Conservation (phyloP, 2,888 invertebrate genomes). For the Melinaea marsaeus region DNA sequence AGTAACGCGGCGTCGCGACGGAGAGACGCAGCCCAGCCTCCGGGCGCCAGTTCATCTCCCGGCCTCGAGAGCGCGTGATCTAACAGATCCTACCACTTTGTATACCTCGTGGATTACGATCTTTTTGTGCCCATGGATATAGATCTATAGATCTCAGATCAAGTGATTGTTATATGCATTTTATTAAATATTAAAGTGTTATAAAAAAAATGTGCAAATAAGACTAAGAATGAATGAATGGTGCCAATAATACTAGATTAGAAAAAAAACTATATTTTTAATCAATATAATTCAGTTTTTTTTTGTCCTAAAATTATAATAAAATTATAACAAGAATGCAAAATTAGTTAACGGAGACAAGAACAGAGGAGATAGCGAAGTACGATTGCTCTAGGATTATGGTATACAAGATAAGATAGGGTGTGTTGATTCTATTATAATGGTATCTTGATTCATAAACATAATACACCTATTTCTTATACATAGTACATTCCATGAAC, state of each 20-base stretch:
- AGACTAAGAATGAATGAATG: too few relatives aligned
- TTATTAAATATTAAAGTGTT: too few relatives aligned
- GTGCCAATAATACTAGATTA: too few relatives aligned
- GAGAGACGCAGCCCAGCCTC: slow-evolving; percentile 58
- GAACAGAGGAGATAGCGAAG: slow-evolving; percentile 40
- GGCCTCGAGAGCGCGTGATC: slow-evolving; percentile 42
- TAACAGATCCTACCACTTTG: slow-evolving; percentile 13
- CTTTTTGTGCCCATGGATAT: slow-evolving; percentile 5
- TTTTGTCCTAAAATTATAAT: background rate
- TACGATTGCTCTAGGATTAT: slow-evolving; percentile 35
- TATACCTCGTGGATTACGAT: slow-evolving; percentile 7
- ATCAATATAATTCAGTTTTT: background rate
- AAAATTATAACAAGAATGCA: background rate
- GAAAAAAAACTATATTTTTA: too few relatives aligned
- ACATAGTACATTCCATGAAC: too few relatives aligned
- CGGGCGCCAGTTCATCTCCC: slow-evolving; percentile 60
- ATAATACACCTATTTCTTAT: too few relatives aligned
- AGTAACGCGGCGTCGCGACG: slow-evolving; percentile 67
- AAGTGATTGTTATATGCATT: too few relatives aligned
- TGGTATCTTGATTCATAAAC: background rate
- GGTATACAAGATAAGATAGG: slow-evolving; percentile 39
- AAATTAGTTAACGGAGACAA: slow-evolving; percentile 1
- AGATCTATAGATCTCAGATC: too few relatives aligned
- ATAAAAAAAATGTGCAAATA: too few relatives aligned
- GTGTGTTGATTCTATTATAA: slow-evolving; percentile 26